phyloP scores from a whole-genome alignment of 2,888 invertebrate genomes.

The Thecocarcelia acutangulata region DNA sequence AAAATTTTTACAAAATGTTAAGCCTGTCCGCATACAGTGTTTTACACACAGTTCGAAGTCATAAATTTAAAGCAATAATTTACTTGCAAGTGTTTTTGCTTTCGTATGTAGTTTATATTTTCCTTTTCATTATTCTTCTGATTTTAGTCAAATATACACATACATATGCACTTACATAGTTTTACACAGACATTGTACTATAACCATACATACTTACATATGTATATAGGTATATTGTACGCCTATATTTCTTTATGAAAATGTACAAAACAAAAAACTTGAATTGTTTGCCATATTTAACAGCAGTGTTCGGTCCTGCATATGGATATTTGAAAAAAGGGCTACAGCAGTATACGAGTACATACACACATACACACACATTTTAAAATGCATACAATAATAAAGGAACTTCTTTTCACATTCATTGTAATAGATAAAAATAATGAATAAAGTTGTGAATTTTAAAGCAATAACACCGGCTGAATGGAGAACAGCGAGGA shows the following conservation, averaged over 20 bases:
- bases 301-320: constrained; percentile 44
- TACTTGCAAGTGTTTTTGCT: constrained; percentile 59
- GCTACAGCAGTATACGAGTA: constrained; percentile 34
- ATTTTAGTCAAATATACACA: constrained; percentile 69
- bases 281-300: constrained; percentile 52
- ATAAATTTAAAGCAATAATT: constrained; percentile 68
- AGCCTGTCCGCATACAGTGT: not conserved
- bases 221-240: constrained; percentile 71
- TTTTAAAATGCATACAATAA: constrained; percentile 39
- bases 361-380: no score
- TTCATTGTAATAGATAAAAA: constrained; percentile 72
- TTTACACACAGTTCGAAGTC: constrained; percentile 16
- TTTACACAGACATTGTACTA: constrained; percentile 27
- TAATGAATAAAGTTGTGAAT: constrained; percentile 71
- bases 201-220: no score
- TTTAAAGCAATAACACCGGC: constrained; percentile 61
- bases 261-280: constrained; percentile 12
- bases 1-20: not conserved
- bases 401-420: constrained; percentile 54
- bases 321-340: constrained; percentile 19
- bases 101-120: constrained; percentile 44
- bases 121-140: constrained; percentile 65
- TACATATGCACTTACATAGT: no score
- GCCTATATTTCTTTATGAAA: constrained; percentile 76
- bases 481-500: constrained; percentile 18